These are phyloP conservation scores for Cataglyphis altisquamis DNA, from an alignment of 2,888 invertebrate genomes.

Conservation along the genomic window DNA sequence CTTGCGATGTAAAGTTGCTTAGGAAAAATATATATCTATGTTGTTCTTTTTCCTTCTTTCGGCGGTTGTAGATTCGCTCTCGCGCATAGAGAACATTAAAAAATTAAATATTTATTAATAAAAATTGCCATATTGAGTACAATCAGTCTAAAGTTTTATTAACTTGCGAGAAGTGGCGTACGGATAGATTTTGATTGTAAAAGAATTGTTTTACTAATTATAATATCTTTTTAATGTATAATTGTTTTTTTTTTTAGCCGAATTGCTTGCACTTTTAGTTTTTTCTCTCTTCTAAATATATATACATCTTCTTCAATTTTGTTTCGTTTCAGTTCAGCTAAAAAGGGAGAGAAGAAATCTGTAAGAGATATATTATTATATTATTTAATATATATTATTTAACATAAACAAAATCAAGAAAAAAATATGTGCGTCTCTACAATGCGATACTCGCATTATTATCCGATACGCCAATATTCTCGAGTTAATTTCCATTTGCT, in stretches of 20 bases:
- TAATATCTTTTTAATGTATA: not conserved
- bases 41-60: conserved; percentile 23
- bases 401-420: not conserved
- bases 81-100: conserved; percentile 44
- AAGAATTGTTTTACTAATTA: not conserved
- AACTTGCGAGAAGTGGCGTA: conserved; percentile 9
- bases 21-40: conserved; percentile 70
- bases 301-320: not conserved
- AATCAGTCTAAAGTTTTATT: conserved; percentile 73
- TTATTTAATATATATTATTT: too few species aligned
- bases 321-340: not conserved
- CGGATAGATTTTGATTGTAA: not conserved
- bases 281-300: not conserved
- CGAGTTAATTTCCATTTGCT: conserved; percentile 33
- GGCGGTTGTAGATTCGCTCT: not conserved
- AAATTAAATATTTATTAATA: conserved; percentile 65
- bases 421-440: not conserved
- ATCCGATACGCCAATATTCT: not conserved
- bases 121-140: conserved; percentile 57
- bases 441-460: not conserved
- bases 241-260: not conserved
- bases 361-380: not conserved
- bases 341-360: not conserved
- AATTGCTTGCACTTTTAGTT: not conserved
- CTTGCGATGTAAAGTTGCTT: conserved; percentile 77